Evolutionary conservation across 2,888 invertebrate genomes (phyloP).

Genomic region (Amiota mariae): DNA sequence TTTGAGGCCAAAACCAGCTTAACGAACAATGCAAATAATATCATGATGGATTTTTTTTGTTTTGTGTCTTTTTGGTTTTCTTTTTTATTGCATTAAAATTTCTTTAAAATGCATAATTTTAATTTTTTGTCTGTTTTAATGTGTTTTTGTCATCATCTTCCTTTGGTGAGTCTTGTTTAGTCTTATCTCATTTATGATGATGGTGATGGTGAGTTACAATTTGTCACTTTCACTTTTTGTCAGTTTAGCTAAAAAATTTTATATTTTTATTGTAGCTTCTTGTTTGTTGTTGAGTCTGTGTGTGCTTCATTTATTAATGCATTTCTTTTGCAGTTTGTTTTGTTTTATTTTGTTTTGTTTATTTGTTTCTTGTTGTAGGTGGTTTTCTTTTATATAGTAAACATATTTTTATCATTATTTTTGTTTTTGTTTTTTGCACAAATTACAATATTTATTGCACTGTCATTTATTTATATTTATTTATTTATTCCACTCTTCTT

Average conservation of each 20-base stretch:
- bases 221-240: constrained; percentile 61
- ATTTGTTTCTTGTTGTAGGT: background rate
- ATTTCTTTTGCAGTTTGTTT: background rate
- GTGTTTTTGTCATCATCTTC: constrained; percentile 8
- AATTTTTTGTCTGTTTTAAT: constrained; percentile 33
- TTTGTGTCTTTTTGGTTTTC: background rate
- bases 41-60: background rate
- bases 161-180: constrained; percentile 28
- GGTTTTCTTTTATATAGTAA: no score
- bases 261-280: background rate
- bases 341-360: background rate
- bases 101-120: no score
- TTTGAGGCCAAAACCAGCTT: background rate
- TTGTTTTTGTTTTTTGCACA: no score
- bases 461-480: no score
- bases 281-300: background rate
- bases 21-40: constrained; percentile 1
- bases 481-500: no score
- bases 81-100: background rate
- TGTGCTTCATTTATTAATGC: background rate
- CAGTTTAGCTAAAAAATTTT: constrained; percentile 11
- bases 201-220: constrained; percentile 59
- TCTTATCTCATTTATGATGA: constrained; percentile 43
- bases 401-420: no score
- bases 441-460: no score